These are phyloP conservation scores for Ciconia stormi DNA, from an alignment of 2,113 vertebrate genomes.

Conservation along the genomic window DNA sequence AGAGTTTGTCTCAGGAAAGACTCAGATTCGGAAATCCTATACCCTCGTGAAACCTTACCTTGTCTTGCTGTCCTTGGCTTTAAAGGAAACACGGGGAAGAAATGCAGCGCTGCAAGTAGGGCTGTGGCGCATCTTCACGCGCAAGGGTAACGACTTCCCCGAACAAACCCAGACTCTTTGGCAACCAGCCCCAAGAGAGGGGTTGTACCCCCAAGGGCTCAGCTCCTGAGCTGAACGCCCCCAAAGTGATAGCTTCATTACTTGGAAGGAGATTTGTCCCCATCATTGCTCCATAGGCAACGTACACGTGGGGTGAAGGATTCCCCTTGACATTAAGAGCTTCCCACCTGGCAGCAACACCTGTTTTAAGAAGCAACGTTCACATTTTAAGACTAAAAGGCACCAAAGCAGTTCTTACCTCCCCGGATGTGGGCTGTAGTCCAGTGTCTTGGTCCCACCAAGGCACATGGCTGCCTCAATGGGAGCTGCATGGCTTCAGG, in stretches of 20 bases:
- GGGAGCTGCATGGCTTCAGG: rapidly evolving
- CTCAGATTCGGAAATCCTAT: slow-evolving; percentile 78
- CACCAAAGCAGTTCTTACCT: neutral
- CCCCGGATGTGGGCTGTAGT: neutral
- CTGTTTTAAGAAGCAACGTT: neutral
- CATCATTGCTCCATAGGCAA: rapidly evolving
- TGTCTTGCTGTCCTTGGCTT: slow-evolving; percentile 39
- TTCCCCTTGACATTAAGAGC: neutral
- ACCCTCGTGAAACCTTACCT: slow-evolving; percentile 74
- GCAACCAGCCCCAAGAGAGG: neutral
- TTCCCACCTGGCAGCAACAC: neutral
- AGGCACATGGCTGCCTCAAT: rapidly evolving
- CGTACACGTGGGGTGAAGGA: rapidly evolving
- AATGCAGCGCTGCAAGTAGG: neutral
- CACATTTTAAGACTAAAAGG: neutral
- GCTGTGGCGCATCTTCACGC: neutral
- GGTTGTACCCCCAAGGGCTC: neutral
- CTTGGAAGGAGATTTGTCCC: neutral
- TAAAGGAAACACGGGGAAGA: slow-evolving; percentile 31
- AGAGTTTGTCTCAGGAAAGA: slow-evolving; percentile 56
- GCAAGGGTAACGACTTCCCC: rapidly evolving
- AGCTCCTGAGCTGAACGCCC: rapidly evolving
- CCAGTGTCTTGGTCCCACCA: neutral
- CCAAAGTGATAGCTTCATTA: rapidly evolving
- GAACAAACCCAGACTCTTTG: neutral